Evolutionary conservation across 2,888 invertebrate genomes (phyloP).

Genomic region (Anagyrus pseudococci): DNA sequence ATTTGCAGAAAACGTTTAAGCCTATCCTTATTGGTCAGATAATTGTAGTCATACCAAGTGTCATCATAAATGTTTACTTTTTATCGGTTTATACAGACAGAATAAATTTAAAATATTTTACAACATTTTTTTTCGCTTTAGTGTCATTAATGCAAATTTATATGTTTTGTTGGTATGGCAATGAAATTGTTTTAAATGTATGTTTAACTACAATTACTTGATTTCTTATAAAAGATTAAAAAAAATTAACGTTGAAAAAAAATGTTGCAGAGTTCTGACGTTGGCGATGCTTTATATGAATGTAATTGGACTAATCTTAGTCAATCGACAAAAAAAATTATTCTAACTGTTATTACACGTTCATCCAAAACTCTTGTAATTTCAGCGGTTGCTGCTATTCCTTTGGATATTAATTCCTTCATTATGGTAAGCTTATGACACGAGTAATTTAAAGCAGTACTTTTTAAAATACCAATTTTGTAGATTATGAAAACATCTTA

Average conservation of each 20-base stretch:
- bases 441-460: neutral
- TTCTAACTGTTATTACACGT: constrained; percentile 11
- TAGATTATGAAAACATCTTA: constrained; percentile 28
- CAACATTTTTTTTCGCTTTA: constrained; percentile 12
- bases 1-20: constrained; percentile 16
- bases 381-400: constrained; percentile 10
- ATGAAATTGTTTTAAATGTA: constrained; percentile 25
- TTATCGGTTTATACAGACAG: constrained; percentile 7
- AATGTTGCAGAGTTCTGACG: constrained; percentile 10
- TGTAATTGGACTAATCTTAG: constrained; percentile 13
- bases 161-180: constrained; percentile 32
- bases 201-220: too few species aligned
- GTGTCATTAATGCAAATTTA: constrained; percentile 24
- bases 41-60: constrained; percentile 10
- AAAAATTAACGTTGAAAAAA: too few species aligned
- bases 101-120: constrained; percentile 21
- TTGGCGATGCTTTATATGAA: constrained; percentile 18
- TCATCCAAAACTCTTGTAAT: constrained; percentile 14
- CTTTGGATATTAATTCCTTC: constrained; percentile 17
- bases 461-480: too few species aligned
- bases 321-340: constrained; percentile 14
- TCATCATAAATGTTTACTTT: constrained; percentile 23
- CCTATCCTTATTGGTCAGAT: constrained; percentile 20
- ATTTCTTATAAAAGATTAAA: too few species aligned
- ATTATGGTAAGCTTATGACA: constrained; percentile 11